Evolutionary conservation across 2,797 vertebrate genomes (phyloP).

Genomic region (Gadopsis bispinosus): DNA sequence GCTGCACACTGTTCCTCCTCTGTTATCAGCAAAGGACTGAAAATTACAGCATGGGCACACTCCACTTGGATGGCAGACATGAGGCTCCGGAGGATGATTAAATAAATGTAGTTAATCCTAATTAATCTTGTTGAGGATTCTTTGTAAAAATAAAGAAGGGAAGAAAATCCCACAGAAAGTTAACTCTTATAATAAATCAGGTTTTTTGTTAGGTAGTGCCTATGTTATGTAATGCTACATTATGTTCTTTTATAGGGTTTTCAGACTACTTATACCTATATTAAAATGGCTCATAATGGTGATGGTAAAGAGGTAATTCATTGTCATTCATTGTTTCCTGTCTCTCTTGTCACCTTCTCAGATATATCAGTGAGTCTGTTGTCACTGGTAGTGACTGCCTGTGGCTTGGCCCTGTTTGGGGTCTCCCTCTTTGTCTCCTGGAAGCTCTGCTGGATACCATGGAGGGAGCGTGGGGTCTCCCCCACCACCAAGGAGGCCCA

Average conservation of each 20-base stretch:
- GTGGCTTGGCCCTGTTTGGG: slow-evolving; percentile 95
- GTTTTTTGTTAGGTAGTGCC: slow-evolving; percentile 30
- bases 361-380: slow-evolving; percentile 97
- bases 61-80: slow-evolving; percentile 24
- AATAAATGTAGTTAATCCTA: slow-evolving; percentile 63
- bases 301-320: slow-evolving; percentile 1
- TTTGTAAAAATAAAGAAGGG: slow-evolving; percentile 37
- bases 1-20: neutral
- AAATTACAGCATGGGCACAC: slow-evolving; percentile 18
- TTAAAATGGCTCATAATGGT: neutral
- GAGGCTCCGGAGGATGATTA: slow-evolving; percentile 60
- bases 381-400: slow-evolving; percentile 96
- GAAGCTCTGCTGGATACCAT: slow-evolving; percentile 99
- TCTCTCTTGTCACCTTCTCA: slow-evolving; percentile 69
- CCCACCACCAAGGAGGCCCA: slow-evolving; percentile 90
- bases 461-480: slow-evolving; percentile 92
- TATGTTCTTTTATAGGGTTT: neutral
- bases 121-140: slow-evolving; percentile 61
- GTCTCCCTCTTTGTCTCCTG: slow-evolving; percentile 98
- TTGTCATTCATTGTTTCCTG: slow-evolving; percentile 11
- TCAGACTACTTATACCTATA: neutral
- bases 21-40: slow-evolving; percentile 40
- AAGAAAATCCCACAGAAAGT: slow-evolving; percentile 24
- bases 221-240: neutral
- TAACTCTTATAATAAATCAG: slow-evolving; percentile 33